phyloP scores from a whole-genome alignment of 2,113 vertebrate genomes.

The Machaerirhynchus nigripectus region DNA sequence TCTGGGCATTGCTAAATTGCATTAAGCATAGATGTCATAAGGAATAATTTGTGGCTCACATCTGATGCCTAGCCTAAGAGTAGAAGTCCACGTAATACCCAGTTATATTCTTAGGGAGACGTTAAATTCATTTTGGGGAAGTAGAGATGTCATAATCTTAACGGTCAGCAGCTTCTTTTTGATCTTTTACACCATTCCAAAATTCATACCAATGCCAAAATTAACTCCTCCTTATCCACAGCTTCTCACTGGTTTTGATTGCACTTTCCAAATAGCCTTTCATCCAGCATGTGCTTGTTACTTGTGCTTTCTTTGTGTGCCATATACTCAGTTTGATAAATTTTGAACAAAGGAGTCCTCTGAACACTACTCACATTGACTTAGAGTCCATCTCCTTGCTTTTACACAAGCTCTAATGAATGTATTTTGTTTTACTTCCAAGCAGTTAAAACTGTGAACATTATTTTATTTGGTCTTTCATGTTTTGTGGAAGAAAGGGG shows the following conservation, averaged over 20 bases:
- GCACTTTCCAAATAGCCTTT: background rate
- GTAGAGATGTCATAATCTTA: background rate
- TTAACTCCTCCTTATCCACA: background rate
- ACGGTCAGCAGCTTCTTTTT: background rate
- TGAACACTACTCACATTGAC: background rate
- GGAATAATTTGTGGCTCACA: background rate
- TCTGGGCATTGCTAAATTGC: background rate
- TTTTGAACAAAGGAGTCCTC: background rate
- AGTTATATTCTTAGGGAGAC: background rate
- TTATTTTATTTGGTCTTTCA: slow-evolving; percentile 11
- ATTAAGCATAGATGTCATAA: background rate
- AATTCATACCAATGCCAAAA: background rate
- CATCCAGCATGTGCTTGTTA: background rate
- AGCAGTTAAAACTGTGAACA: background rate
- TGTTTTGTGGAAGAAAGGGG: background rate
- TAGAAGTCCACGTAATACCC: background rate
- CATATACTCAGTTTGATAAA: background rate
- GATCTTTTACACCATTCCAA: background rate
- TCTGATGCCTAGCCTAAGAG: background rate
- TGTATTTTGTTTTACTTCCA: background rate
- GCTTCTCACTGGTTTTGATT: background rate
- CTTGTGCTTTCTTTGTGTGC: background rate
- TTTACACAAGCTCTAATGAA: background rate
- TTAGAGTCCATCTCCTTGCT: background rate
- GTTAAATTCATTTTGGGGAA: background rate